Conservation (phyloP, 2,888 invertebrate genomes). For the Carpatolechia fugitivella region DNA sequence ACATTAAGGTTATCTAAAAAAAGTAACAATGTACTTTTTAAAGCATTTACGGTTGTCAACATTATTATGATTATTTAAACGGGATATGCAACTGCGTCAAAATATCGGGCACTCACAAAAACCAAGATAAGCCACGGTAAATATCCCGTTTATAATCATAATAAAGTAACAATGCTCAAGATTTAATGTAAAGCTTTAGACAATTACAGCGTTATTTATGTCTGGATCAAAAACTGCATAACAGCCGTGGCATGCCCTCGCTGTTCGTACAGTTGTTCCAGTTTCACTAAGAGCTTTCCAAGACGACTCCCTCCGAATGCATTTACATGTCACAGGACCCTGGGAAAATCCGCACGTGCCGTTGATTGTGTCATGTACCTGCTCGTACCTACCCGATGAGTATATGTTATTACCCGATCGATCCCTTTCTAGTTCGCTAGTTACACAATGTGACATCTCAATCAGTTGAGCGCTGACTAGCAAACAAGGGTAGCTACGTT, state of each 20-base stretch:
- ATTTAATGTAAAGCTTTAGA: too few species aligned
- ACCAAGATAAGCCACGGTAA: too few species aligned
- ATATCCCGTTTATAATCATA: too few species aligned
- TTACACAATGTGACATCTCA: background rate
- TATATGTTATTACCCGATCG: conserved; percentile 47
- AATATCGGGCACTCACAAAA: too few species aligned
- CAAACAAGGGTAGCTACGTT: too few species aligned
- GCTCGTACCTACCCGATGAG: conserved; percentile 39
- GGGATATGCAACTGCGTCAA: too few species aligned
- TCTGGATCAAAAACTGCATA: background rate
- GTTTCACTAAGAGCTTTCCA: conserved; percentile 60
- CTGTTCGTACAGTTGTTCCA: background rate
- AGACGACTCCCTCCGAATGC: conserved; percentile 67
- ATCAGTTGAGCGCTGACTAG: background rate
- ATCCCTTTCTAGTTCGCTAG: conserved; percentile 28
- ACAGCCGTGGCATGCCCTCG: background rate
- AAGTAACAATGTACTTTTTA: too few species aligned
- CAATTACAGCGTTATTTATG: background rate
- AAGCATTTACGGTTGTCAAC: too few species aligned
- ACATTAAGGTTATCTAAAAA: too few species aligned
- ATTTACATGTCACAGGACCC: conserved; percentile 72
- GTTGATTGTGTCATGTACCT: conserved; percentile 47
- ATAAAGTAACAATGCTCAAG: too few species aligned
- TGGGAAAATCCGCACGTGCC: conserved; percentile 66
- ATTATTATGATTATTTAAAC: too few species aligned